Evolutionary conservation across 2,797 vertebrate genomes (phyloP).

Genomic region (Nasua narica): DNA sequence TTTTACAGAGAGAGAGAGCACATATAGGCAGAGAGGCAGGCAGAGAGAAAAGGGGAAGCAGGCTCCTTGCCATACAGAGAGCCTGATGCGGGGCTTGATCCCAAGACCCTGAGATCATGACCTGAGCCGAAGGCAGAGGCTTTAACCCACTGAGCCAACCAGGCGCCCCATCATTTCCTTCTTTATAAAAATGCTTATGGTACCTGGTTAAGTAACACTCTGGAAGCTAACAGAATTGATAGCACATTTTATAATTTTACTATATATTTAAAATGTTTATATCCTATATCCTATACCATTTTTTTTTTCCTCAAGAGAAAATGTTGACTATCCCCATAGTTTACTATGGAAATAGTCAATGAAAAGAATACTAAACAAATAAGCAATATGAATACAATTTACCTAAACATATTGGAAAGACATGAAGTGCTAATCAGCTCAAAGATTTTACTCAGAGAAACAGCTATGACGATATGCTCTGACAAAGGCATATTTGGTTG

Average conservation of each 20-base stretch:
- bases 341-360: neutral
- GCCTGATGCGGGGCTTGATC: too few species aligned
- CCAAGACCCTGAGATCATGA: too few species aligned
- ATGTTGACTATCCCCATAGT: neutral
- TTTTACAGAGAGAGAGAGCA: too few species aligned
- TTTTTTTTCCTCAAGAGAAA: neutral
- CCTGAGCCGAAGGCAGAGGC: too few species aligned
- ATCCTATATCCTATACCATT: neutral
- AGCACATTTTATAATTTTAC: neutral
- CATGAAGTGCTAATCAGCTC: neutral
- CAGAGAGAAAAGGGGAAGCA: too few species aligned
- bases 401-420: neutral
- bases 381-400: neutral
- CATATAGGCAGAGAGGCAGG: too few species aligned
- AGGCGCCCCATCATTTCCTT: neutral
- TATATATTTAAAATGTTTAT: neutral
- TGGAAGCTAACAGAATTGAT: neutral
- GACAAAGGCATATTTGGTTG: neutral
- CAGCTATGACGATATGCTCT: neutral
- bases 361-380: neutral
- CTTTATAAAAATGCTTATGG: neutral
- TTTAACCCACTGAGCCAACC: too few species aligned
- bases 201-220: neutral
- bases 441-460: neutral
- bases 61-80: too few species aligned